These are phyloP conservation scores for Gadus chalcogrammus DNA, from an alignment of 2,113 vertebrate genomes.

Conservation along the genomic window DNA sequence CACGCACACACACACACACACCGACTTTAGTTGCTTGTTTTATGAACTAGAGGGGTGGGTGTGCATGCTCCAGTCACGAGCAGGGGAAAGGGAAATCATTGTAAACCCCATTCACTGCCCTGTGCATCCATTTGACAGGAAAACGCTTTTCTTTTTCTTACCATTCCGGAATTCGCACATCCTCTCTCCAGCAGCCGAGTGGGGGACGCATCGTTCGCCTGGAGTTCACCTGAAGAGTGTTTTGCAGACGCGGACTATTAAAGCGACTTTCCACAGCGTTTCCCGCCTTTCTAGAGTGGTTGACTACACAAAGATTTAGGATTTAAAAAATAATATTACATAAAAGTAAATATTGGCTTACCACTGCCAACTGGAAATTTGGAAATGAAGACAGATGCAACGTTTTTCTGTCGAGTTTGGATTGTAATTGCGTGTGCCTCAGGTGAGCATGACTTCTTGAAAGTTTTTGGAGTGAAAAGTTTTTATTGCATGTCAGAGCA, in stretches of 20 bases:
- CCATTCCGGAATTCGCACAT: constrained; percentile 45
- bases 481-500: no score
- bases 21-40: constrained; percentile 44
- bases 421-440: constrained; percentile 79
- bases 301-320: constrained; percentile 9
- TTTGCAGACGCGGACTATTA: constrained; percentile 31
- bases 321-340: not conserved
- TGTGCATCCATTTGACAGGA: constrained; percentile 66
- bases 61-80: constrained; percentile 63
- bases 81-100: constrained; percentile 82
- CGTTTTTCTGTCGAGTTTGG: constrained; percentile 83
- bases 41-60: constrained; percentile 55
- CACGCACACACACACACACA: constrained; percentile 5
- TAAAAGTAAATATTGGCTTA: constrained; percentile 32
- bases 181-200: constrained; percentile 28
- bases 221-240: constrained; percentile 63
- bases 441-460: constrained; percentile 72
- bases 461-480: no score
- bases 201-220: constrained; percentile 29
- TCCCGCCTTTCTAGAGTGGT: not conserved
- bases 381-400: constrained; percentile 86
- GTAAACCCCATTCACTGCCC: constrained; percentile 72
- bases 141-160: constrained; percentile 39
- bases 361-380: constrained; percentile 64
- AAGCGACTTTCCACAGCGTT: constrained; percentile 25